Evolutionary conservation across 2,888 invertebrate species (phyloP).

Genomic region (Cyaniris semiargus): DNA sequence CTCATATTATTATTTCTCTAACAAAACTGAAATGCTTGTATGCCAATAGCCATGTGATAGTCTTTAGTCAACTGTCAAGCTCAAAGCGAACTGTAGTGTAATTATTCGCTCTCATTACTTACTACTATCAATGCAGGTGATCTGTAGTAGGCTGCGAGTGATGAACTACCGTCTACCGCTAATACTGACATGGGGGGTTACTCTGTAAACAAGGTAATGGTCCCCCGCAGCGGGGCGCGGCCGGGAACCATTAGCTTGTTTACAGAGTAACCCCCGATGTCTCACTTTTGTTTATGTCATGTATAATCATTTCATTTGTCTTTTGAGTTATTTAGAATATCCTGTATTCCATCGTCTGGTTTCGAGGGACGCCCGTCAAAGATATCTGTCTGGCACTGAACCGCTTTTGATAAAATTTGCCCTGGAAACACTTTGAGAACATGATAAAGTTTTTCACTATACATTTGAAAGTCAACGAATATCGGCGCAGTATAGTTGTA

Average conservation of each 20-base stretch:
- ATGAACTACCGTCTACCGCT: neutral
- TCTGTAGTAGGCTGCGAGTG: neutral
- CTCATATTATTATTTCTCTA: too few species aligned
- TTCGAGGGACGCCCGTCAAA: neutral
- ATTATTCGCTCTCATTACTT: neutral
- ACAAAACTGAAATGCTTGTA: too few species aligned
- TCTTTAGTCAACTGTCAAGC: neutral
- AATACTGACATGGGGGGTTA: neutral
- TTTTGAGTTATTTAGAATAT: neutral
- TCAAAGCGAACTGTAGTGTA: neutral
- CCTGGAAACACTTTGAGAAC: too few species aligned
- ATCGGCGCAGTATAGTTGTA: too few species aligned
- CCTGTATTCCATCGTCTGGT: neutral
- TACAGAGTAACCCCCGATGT: slow-evolving; percentile 2
- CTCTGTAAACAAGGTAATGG: neutral
- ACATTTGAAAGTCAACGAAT: too few species aligned
- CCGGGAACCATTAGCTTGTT: neutral
- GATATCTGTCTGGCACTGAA: too few species aligned
- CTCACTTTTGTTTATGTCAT: slow-evolving; percentile 2
- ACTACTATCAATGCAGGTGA: neutral
- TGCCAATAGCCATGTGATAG: too few species aligned
- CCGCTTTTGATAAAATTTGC: too few species aligned
- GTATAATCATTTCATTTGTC: slow-evolving; percentile 8
- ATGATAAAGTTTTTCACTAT: too few species aligned
- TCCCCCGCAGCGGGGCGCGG: neutral